Conservation (phyloP, 2,797 vertebrate species). For the Tokudaia muenninki region DNA sequence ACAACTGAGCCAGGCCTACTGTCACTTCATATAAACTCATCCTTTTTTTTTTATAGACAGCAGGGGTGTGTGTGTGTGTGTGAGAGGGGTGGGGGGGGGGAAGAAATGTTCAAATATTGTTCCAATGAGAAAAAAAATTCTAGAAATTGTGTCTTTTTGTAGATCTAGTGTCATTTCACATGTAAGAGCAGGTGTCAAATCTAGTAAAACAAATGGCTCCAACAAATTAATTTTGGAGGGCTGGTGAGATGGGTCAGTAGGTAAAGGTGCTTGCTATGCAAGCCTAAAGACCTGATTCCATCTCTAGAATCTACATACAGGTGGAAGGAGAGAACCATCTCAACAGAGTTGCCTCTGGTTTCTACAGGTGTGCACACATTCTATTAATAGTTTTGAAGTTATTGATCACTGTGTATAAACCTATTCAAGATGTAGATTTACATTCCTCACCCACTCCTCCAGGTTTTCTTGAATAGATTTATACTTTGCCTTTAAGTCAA, state of each 20-base stretch:
- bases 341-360: not conserved
- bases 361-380: not conserved
- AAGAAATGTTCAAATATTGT: conserved; percentile 33
- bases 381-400: conserved; percentile 26
- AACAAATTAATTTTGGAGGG: not conserved
- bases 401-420: not conserved
- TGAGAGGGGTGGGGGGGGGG: accelerated
- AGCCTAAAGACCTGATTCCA: not conserved
- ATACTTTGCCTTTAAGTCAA: conserved; percentile 29
- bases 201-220: conserved; percentile 22
- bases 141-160: conserved; percentile 48
- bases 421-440: not conserved
- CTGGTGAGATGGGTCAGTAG: not conserved
- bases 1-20: conserved; percentile 24
- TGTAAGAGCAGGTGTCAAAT: conserved; percentile 19
- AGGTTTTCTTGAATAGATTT: not conserved
- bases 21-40: not conserved
- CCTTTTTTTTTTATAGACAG: not conserved
- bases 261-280: not conserved
- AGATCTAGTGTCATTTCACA: conserved; percentile 36
- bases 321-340: not conserved
- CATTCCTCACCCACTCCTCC: not conserved
- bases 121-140: conserved; percentile 9
- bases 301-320: not conserved
- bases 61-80: no score